phyloP scores from a whole-genome alignment of 2,113 vertebrate species.

The Hippocampus zosterae region DNA sequence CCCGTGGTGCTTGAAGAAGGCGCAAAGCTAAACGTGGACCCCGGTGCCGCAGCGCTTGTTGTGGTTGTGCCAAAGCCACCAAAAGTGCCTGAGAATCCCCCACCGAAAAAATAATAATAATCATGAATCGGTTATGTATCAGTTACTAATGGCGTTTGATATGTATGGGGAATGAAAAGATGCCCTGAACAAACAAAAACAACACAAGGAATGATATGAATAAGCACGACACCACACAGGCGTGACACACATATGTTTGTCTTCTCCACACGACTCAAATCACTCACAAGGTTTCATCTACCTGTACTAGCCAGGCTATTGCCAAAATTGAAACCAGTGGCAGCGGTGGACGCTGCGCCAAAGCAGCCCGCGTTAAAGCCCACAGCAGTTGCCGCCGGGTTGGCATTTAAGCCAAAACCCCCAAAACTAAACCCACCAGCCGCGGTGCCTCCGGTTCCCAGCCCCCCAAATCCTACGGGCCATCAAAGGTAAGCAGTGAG shows the following conservation, averaged over 20 bases:
- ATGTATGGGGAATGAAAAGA: background rate
- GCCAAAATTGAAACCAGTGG: slow-evolving; percentile 94
- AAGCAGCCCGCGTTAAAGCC: slow-evolving; percentile 97
- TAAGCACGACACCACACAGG: slow-evolving; percentile 40
- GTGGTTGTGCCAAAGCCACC: slow-evolving; percentile 87
- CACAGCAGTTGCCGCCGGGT: slow-evolving; percentile 84
- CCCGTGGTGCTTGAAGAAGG: slow-evolving; percentile 83
- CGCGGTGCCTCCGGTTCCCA: slow-evolving; percentile 87
- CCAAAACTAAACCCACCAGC: slow-evolving; percentile 98
- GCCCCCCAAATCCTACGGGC: slow-evolving; percentile 95
- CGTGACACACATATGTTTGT: slow-evolving; percentile 32
- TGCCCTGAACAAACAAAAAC: background rate
- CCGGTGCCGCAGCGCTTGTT: slow-evolving; percentile 72
- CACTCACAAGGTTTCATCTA: slow-evolving; percentile 74
- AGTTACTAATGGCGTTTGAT: background rate
- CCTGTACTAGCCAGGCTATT: slow-evolving; percentile 96
- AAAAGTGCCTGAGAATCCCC: slow-evolving; percentile 75
- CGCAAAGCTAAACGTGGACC: slow-evolving; percentile 85
- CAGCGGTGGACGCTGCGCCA: slow-evolving; percentile 87
- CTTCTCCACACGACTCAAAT: slow-evolving; percentile 37
- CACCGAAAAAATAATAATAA: slow-evolving; percentile 24
- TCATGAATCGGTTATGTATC: background rate
- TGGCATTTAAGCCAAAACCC: slow-evolving; percentile 94
- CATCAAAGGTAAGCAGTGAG: slow-evolving; percentile 69
- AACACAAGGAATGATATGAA: slow-evolving; percentile 27